phyloP scores from a whole-genome alignment of 2,888 invertebrate species.

The Drosophila acutilabella region DNA sequence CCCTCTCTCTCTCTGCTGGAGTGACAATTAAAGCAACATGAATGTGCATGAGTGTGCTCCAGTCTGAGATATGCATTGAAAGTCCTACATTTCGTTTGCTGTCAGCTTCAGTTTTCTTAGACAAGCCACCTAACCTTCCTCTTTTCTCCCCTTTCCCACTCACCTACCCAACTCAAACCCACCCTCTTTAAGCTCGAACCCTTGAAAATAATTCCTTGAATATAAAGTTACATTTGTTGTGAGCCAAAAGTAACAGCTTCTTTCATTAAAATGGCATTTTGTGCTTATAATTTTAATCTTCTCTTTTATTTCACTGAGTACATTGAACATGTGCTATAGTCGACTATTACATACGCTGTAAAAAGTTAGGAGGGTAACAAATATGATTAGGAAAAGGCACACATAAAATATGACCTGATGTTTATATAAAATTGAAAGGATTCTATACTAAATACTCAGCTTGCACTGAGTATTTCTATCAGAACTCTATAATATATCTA shows the following conservation, averaged over 20 bases:
- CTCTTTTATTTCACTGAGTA: slow-evolving; percentile 4
- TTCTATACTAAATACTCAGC: too few relatives aligned
- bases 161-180: too few relatives aligned
- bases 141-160: neutral
- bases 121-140: too few relatives aligned
- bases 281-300: slow-evolving; percentile 26
- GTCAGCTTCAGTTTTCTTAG: slow-evolving; percentile 35
- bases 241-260: slow-evolving; percentile 7
- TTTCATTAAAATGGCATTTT: slow-evolving; percentile 38
- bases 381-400: neutral
- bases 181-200: neutral
- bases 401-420: neutral
- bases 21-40: slow-evolving; percentile 54
- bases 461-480: too few relatives aligned
- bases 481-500: too few relatives aligned
- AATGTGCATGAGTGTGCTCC: slow-evolving; percentile 24
- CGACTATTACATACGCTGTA: neutral
- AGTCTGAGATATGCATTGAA: slow-evolving; percentile 39
- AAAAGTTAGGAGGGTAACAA: neutral
- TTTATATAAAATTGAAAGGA: too few relatives aligned
- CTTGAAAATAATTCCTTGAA: slow-evolving; percentile 6
- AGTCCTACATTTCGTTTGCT: slow-evolving; percentile 28
- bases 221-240: slow-evolving; percentile 21
- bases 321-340: too few relatives aligned
- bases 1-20: slow-evolving; percentile 13